Conservation (phyloP, 2,888 invertebrate genomes). For the Drosophila formosana region DNA sequence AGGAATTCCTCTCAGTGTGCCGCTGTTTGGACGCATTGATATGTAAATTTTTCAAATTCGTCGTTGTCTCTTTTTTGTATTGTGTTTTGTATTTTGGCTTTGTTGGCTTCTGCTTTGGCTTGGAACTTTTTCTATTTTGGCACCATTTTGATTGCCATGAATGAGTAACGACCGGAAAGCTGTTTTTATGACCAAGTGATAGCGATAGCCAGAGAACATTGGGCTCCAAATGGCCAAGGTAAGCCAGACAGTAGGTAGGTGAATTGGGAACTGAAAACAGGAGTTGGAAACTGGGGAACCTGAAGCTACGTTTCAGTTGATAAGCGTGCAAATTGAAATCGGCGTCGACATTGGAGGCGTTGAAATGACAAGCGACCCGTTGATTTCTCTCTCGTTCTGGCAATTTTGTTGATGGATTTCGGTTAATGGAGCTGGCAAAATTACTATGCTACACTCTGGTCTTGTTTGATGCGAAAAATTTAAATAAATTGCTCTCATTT, state of each 20-base stretch:
- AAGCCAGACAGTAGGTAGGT: slow-evolving; percentile 41
- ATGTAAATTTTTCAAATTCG: slow-evolving; percentile 78
- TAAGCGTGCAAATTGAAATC: slow-evolving; percentile 79
- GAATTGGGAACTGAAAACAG: slow-evolving; percentile 1
- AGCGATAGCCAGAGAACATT: slow-evolving; percentile 52
- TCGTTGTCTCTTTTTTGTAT: slow-evolving; percentile 21
- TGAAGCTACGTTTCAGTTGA: slow-evolving; percentile 53
- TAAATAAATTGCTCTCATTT: slow-evolving; percentile 78
- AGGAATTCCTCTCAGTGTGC: slow-evolving; percentile 45
- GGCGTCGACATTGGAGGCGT: slow-evolving; percentile 71
- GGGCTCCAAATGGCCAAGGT: slow-evolving; percentile 51
- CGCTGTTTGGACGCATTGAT: slow-evolving; percentile 67
- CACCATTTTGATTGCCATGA: slow-evolving; percentile 81
- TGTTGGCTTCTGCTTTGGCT: slow-evolving; percentile 12
- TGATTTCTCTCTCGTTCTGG: slow-evolving; percentile 62
- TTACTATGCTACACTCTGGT: slow-evolving; percentile 34
- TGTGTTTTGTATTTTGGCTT: slow-evolving; percentile 17
- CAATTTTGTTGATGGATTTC: slow-evolving; percentile 84
- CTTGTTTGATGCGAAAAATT: slow-evolving; percentile 49
- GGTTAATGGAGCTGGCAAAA: slow-evolving; percentile 76
- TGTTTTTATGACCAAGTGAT: slow-evolving; percentile 83
- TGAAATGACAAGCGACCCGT: slow-evolving; percentile 73
- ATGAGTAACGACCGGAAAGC: slow-evolving; percentile 84
- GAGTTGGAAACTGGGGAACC: background rate
- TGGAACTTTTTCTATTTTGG: slow-evolving; percentile 71